A percentile compares a stretch with the other conserved stretches of the same genome.
These are phyloP conservation scores for Willowsia nigromaculata DNA, from an alignment of 2,888 invertebrate species.

Conservation along the genomic window DNA sequence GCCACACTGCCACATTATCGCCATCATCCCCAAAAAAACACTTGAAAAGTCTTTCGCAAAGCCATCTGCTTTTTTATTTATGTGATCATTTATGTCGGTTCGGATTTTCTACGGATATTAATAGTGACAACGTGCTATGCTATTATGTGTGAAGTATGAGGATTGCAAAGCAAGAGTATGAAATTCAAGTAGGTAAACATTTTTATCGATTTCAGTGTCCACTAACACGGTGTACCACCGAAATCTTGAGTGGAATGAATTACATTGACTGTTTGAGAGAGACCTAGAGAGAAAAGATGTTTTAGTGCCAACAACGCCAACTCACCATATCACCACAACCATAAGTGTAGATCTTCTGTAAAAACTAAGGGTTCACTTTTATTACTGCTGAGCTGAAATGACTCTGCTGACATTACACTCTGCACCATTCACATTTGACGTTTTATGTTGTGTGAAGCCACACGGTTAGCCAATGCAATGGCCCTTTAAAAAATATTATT, in stretches of 20 bases:
- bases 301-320: neutral
- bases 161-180: neutral
- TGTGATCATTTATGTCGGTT: slow-evolving; percentile 49
- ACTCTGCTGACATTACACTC: slow-evolving; percentile 29
- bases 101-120: slow-evolving; percentile 54
- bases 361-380: slow-evolving; percentile 23
- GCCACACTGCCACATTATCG: slow-evolving; percentile 31
- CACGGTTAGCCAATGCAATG: slow-evolving; percentile 52
- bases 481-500: slow-evolving; percentile 23
- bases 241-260: neutral
- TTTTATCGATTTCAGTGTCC: slow-evolving; percentile 38
- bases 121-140: slow-evolving; percentile 24
- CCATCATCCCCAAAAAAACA: slow-evolving; percentile 14
- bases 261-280: neutral
- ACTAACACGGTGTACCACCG: neutral
- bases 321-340: slow-evolving; percentile 1
- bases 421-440: neutral
- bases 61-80: slow-evolving; percentile 47
- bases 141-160: neutral
- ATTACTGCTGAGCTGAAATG: neutral
- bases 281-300: neutral
- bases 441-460: slow-evolving; percentile 46
- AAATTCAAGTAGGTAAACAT: slow-evolving; percentile 24
- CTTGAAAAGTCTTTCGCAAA: slow-evolving; percentile 30
- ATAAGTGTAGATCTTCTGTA: neutral